Evolutionary conservation across 2,888 invertebrate genomes (phyloP), one percentile per base, ranked within the genome.

Genomic region (Morpho achilles): DNA sequence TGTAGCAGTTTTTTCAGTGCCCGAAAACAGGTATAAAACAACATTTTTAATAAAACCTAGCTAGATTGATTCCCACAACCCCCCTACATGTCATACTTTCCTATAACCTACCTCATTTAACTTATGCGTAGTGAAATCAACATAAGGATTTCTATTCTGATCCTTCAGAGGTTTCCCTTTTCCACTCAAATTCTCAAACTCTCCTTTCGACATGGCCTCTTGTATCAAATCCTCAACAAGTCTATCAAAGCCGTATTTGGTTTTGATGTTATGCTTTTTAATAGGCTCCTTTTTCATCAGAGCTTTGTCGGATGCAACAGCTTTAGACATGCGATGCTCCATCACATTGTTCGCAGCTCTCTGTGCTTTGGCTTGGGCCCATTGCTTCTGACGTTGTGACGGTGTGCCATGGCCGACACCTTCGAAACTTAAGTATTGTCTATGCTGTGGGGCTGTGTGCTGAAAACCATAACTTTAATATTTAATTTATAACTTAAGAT

Each of bases 221-320:
- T 96, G 96, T 66, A 98, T 98, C 61, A 97, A 89, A 90, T 98
- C 98, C 79, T 98, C 98, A 0, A 97, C 97, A 0, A 98, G 85
- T 56, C 97, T 93, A 65, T 98, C 97, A 70, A 97, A 94, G 0
- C 96, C 96, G 74, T 94, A 94, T 87, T 95, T 95, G 0, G 96
- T 96, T 87, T 95, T 95, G 22, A 94, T 94, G 68, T 95, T 95
- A 81, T 94, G 94, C 10, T 45, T 45, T 54, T 90, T 90, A 56
- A 90, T 84, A 4, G 78, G 91, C 49, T 92, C 93, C 73, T 93
- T 94, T 61, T 94, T 93, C 88, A 94, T 92, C 0, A 96, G 71
- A 0, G 94, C 83, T 46, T 92, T 91, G 60, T 95, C 95, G 1
- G 92, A 87, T 1, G 92, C 92, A 0, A 91, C 79, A 0, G 94